Percentiles rank a stretch among this genome's conserved stretches.
These are phyloP conservation scores for Oopsacas minuta DNA, from an alignment of 37 sponge, comb jelly and placozoan genomes.

Conservation along the genomic window DNA sequence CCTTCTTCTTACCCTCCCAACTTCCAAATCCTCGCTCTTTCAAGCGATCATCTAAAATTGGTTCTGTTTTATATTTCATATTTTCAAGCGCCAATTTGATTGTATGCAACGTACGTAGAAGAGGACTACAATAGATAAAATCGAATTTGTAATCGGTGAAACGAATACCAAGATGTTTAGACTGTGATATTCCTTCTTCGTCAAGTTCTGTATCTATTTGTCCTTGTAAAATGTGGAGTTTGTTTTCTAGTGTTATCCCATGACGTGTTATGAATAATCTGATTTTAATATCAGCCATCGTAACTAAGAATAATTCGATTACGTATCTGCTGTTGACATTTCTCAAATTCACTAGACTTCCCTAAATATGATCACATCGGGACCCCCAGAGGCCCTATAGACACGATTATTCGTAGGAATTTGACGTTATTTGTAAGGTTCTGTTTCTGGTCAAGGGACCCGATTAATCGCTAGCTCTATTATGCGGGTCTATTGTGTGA, in stretches of 20 bases:
- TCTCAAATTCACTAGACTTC: no score
- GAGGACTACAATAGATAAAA: background rate
- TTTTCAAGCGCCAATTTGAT: background rate
- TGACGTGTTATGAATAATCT: slow-evolving; percentile 1
- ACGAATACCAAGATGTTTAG: background rate
- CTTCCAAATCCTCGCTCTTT: background rate
- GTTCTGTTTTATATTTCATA: slow-evolving; percentile 15
- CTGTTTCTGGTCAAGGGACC: no score
- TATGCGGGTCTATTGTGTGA: no score
- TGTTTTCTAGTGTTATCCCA: background rate
- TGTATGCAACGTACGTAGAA: background rate
- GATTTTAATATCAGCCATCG: no score
- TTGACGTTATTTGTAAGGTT: no score
- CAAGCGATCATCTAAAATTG: background rate
- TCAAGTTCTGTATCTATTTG: background rate
- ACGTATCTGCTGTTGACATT: no score
- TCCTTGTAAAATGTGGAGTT: background rate
- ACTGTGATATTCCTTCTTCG: background rate
- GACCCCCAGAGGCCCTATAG: no score
- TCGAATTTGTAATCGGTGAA: background rate
- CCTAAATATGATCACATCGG: no score
- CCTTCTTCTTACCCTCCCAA: background rate
- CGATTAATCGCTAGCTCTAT: no score
- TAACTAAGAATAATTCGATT: no score
- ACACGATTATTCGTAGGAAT: no score